A percentile compares a stretch with the other conserved stretches of the same genome.
These are phyloP conservation scores for Stomatorhinus walkeri DNA, from an alignment of 2,797 vertebrate genomes.

Conservation along the genomic window DNA sequence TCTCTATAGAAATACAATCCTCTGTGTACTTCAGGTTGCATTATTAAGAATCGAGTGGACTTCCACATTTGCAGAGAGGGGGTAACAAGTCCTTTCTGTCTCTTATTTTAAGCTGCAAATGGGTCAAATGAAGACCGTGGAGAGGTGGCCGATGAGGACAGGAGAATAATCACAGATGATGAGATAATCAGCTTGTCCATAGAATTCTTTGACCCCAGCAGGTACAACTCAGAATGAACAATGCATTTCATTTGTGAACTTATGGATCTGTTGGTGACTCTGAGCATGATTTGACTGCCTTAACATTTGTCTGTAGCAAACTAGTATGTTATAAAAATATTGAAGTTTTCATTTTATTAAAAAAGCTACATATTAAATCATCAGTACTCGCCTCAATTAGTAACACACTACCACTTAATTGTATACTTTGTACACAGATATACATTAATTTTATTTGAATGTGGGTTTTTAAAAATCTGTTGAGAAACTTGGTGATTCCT, in stretches of 20 bases:
- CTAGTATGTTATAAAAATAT: not conserved
- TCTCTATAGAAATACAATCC: not conserved
- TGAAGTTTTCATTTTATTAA: not conserved
- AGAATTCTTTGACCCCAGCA: slow-evolving; percentile 96
- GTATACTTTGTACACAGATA: not conserved
- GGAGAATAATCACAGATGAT: slow-evolving; percentile 96
- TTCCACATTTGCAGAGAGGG: not conserved
- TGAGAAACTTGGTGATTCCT: not conserved
- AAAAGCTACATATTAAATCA: not conserved
- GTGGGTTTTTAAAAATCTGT: not conserved
- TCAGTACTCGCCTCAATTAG: not conserved
- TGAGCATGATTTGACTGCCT: not conserved
- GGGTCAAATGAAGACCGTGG: slow-evolving; percentile 88
- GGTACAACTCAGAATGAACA: slow-evolving; percentile 55
- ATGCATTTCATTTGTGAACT: not conserved
- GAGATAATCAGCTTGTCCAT: slow-evolving; percentile 99
- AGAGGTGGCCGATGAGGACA: slow-evolving; percentile 94
- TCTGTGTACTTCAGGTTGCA: not conserved
- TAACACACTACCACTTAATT: not conserved
- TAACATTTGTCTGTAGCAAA: not conserved
- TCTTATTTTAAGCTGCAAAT: slow-evolving; percentile 61
- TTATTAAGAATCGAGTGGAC: not conserved
- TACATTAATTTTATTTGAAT: not conserved
- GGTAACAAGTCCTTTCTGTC: not conserved
- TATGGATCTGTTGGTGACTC: not conserved